Evolutionary conservation across 2,888 invertebrate species (phyloP), one percentile per base, ranked within the genome.

Genomic region (Amblyjoppa fuscipennis): DNA sequence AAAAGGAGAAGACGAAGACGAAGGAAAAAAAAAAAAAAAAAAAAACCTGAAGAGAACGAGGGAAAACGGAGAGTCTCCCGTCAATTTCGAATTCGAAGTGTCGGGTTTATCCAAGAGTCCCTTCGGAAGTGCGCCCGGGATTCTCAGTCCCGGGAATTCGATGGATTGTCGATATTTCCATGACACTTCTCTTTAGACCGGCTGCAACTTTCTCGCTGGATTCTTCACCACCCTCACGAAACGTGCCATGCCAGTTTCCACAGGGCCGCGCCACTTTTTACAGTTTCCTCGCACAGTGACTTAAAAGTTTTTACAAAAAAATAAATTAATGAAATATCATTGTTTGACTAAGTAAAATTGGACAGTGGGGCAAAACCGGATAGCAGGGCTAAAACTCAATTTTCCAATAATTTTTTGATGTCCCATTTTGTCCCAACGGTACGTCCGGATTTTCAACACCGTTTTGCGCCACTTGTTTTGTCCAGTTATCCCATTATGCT

Each of bases 151-250:
- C 45, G 66, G 71, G 76, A 68, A 80, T 74, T 82, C 76, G 77
- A 83, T 86, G 75, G 76, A 86, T 86, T 74, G 73, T 77, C 85
- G 80, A 86, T 86, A 86, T 86, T 85, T 85, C 85, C 83, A 83
- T 83, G 85, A 74, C 85, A 86, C 83, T 83, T 83, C 64, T 73
- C 68, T 73, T 53, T 38, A 64, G 59, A 34, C 68, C 31, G 53
- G 68, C 59, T 49, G 34, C 74, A 69, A 64, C 45, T 53, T 76
- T 77, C 75, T 68, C 16, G 34, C 25, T 51, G 25, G 78, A 69
- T 61, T 20, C 64, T 70, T 61, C 56, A 13, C n/a, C 20, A 13
- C 34, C 45, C 49, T 1, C 25, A 20, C n/a, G 61, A 25, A 79
- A 80, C n/a, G 56, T 80, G 66, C 73, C 61, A 41, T 34, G 49